phyloP scores from a whole-genome alignment of 2,113 vertebrate species.

The Herpailurus yagouaroundi region DNA sequence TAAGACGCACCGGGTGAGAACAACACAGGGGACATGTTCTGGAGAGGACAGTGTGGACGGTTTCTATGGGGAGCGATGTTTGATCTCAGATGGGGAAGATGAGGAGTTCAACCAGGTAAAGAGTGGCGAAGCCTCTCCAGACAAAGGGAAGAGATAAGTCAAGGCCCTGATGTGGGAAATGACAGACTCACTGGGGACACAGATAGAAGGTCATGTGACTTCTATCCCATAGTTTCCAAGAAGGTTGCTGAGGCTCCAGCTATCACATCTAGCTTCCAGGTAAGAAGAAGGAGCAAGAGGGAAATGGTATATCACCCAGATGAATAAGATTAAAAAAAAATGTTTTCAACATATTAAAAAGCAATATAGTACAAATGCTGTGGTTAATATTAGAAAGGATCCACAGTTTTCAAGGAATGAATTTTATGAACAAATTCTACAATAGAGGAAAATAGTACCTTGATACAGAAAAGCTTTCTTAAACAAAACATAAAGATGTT shows the following conservation, averaged over 20 bases:
- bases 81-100: not conserved
- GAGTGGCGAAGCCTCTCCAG: not conserved
- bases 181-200: fast-evolving
- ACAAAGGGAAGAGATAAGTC: not conserved
- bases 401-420: conserved; percentile 28
- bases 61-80: no score
- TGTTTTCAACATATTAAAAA: conserved; percentile 59
- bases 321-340: not conserved
- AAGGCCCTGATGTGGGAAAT: not conserved
- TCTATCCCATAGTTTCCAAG: not conserved
- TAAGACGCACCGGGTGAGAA: not conserved
- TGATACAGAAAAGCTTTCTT: not conserved
- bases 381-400: conserved; percentile 31
- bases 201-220: not conserved
- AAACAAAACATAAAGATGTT: not conserved
- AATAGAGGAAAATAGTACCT: not conserved
- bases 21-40: not conserved
- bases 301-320: not conserved
- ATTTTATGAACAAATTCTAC: conserved; percentile 39
- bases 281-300: not conserved
- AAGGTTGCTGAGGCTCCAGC: not conserved
- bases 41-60: not conserved
- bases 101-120: not conserved
- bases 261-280: not conserved
- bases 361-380: conserved; percentile 56